Base-by-base conservation (phyloP, 2,113 vertebrate genomes). In the Oreotrochilus melanogaster region DNA sequence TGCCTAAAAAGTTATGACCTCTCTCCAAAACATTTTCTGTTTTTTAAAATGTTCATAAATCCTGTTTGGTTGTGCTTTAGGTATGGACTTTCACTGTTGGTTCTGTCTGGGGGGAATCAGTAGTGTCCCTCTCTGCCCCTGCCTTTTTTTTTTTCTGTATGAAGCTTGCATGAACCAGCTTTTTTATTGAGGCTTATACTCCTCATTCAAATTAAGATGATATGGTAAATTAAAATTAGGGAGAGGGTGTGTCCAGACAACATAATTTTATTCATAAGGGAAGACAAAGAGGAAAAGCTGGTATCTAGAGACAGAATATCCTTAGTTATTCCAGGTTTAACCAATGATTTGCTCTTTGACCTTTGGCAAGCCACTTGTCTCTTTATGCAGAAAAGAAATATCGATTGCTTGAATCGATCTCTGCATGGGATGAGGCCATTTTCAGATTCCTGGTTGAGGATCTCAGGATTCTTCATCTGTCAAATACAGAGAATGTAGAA, bases 291-390 rank as follows among this genome's bases (percentile, higher is more conserved):
- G 37, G 50, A 92, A 93, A 79, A 79, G 8, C 25, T 62, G 37
- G 3, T 78, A 39, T 79, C 33, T 58, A 70, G 66, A 82, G 78
- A 16, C 4, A 56, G 35, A 14, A 33, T 76, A 79, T 71, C 30
- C 33, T 92, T 78, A 74, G 25, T 84, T 91, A 83, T 73, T 93
- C 56, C 69, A 75, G 60, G 11, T 78, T 93, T 83, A 90, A 28
- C 24, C 58, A 83, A 27, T 45, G 19, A 62, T 92, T 93, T 93
- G 39, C 51, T 89, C 57, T 71, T 3, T 80, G 83, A 88, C 88
- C 88, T 95, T 92, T 90, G 91, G 64, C 83, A 93, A 94, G 78
- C 69, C 33, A 53, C 79, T 80, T 88, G 61, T 58, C 69, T 92
- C 64, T 73, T 88, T 67, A 70, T 81, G 61, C 69, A 37, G 56